These are phyloP conservation scores for Hofmannophila pseudospretella DNA, from an alignment of 2,888 invertebrate genomes.

Conservation along the genomic window DNA sequence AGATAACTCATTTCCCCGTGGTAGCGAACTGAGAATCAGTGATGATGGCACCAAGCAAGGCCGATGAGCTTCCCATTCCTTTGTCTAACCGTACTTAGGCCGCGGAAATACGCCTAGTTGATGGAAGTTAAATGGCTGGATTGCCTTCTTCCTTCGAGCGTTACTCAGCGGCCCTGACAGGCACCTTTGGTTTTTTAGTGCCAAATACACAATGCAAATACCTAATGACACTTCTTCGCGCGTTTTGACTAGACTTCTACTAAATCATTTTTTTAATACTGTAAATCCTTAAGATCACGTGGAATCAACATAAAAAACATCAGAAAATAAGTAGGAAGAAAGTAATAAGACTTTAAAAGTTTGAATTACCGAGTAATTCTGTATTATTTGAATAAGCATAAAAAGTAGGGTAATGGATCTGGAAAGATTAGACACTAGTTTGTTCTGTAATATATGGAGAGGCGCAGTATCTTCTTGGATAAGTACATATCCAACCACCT, in stretches of 20 bases:
- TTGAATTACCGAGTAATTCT: no score
- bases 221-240: slow-evolving; percentile 32
- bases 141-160: slow-evolving; percentile 51
- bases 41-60: slow-evolving; percentile 49
- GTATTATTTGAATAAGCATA: no score
- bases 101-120: slow-evolving; percentile 71
- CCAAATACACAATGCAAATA: slow-evolving; percentile 48
- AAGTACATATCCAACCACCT: no score
- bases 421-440: no score
- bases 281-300: no score
- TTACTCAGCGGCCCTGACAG: slow-evolving; percentile 47
- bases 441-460: no score
- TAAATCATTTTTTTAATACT: slow-evolving; percentile 18
- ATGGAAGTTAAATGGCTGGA: slow-evolving; percentile 63
- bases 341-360: no score
- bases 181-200: slow-evolving; percentile 31
- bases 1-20: neutral
- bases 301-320: no score
- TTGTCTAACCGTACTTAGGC: slow-evolving; percentile 55
- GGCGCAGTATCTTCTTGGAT: no score
- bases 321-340: no score
- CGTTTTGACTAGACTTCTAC: slow-evolving; percentile 21
- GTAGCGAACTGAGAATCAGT: slow-evolving; percentile 20
- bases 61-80: slow-evolving; percentile 57
- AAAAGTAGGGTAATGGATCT: no score